Conservation (phyloP, 2,888 invertebrate genomes). For the Holacanthella duospinosa region DNA sequence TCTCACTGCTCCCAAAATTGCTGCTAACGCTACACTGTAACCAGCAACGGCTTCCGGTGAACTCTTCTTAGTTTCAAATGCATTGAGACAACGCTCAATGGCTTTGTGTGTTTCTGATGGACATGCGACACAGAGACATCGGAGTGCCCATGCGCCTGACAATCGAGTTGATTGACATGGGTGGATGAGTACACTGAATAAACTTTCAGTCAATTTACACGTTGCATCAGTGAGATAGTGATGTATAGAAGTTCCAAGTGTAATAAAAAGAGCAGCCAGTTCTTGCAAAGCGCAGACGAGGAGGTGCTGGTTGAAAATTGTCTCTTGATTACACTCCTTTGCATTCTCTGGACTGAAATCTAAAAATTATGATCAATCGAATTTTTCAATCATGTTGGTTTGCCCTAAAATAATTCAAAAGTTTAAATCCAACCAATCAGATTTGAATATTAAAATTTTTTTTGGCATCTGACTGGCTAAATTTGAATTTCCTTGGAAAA, state of each 20-base stretch:
- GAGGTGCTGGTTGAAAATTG: slow-evolving; percentile 78
- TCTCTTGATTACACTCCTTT: slow-evolving; percentile 82
- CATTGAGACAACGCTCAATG: slow-evolving; percentile 55
- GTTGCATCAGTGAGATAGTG: slow-evolving; percentile 80
- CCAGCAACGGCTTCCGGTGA: slow-evolving; percentile 79
- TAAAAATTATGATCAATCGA: no score
- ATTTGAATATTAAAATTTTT: no score
- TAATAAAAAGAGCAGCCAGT: slow-evolving; percentile 75
- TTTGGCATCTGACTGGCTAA: no score
- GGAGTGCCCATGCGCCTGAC: slow-evolving; percentile 88
- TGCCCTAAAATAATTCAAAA: not conserved
- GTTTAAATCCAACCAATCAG: not conserved
- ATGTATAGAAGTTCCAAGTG: slow-evolving; percentile 88
- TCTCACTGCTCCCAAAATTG: slow-evolving; percentile 81
- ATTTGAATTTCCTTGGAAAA: no score
- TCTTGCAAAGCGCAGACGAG: slow-evolving; percentile 89
- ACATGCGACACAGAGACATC: slow-evolving; percentile 83
- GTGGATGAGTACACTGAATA: slow-evolving; percentile 75
- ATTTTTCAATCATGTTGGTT: slow-evolving; percentile 1
- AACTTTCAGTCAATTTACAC: slow-evolving; percentile 62
- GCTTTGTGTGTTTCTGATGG: slow-evolving; percentile 58
- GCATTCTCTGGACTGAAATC: slow-evolving; percentile 87
- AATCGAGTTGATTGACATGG: slow-evolving; percentile 64
- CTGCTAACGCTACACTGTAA: slow-evolving; percentile 86
- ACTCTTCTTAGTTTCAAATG: slow-evolving; percentile 76